A percentile compares a stretch with the other conserved stretches of the same genome.
Conservation (phyloP, 2,888 invertebrate genomes). For the Aradus depressus region DNA sequence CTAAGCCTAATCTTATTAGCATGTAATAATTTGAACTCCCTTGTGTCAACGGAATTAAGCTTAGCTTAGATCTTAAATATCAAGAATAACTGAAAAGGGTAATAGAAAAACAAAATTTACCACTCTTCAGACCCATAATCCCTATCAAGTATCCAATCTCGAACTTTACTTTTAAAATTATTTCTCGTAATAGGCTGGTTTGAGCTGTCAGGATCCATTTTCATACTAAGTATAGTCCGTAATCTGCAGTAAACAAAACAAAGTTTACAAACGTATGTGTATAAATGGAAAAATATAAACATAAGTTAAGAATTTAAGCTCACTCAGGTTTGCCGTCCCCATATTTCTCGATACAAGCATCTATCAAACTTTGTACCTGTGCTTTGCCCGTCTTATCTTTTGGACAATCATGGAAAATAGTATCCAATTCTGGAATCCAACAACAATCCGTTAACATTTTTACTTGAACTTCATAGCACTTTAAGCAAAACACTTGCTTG, state of each 20-base stretch:
- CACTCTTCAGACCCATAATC: too few species aligned
- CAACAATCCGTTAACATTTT: too few species aligned
- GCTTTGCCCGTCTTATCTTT: constrained; percentile 2
- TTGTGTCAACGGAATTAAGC: too few species aligned
- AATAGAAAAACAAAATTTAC: too few species aligned
- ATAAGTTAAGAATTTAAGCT: not conserved
- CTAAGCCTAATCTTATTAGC: too few species aligned
- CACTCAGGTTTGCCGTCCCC: constrained; percentile 4
- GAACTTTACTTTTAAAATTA: not conserved
- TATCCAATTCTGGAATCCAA: constrained; percentile 9
- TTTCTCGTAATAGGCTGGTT: not conserved
- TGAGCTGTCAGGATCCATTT: not conserved
- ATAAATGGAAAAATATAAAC: not conserved
- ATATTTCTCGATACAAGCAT: constrained; percentile 4
- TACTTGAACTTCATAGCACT: too few species aligned
- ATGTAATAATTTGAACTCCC: too few species aligned
- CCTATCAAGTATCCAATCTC: constrained; percentile 8
- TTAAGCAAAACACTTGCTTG: too few species aligned
- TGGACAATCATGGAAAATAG: constrained; percentile 7
- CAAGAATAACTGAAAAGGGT: too few species aligned
- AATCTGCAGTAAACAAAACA: not conserved
- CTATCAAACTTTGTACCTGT: constrained; percentile 2
- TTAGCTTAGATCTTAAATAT: too few species aligned
- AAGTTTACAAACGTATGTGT: not conserved
- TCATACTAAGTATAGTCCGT: not conserved